A percentile compares a stretch with the other conserved stretches of the same genome.
These are phyloP conservation scores for Heliconius eleuchia DNA, from an alignment of 1,140 invertebrate genomes.

Conservation along the genomic window DNA sequence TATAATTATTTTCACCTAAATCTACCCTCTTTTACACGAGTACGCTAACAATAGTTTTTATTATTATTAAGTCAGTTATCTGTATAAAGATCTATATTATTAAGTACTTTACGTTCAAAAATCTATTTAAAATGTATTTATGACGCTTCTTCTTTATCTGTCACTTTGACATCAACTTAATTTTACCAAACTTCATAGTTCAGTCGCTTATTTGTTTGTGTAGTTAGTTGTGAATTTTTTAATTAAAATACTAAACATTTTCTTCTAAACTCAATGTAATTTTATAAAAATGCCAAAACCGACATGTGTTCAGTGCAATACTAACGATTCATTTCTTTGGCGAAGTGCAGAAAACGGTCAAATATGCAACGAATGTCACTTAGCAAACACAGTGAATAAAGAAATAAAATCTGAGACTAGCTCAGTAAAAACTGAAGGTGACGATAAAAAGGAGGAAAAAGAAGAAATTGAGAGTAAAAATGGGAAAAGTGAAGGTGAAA, in stretches of 20 bases:
- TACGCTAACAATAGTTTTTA: background rate
- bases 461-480: conserved; percentile 57
- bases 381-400: conserved; percentile 61
- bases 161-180: conserved; percentile 15
- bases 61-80: background rate
- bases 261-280: conserved; percentile 20
- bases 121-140: background rate
- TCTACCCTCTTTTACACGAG: too few relatives aligned
- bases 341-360: conserved; percentile 73
- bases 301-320: conserved; percentile 71
- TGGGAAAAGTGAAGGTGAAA: conserved; percentile 57
- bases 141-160: background rate
- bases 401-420: conserved; percentile 51
- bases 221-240: conserved; percentile 27
- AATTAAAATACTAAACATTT: conserved; percentile 20
- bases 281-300: conserved; percentile 72
- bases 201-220: conserved; percentile 16
- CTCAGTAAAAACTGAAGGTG: conserved; percentile 57
- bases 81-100: background rate
- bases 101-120: conserved; percentile 10
- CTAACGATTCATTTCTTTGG: conserved; percentile 75
- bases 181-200: conserved; percentile 18
- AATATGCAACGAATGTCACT: conserved; percentile 78
- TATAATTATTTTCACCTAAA: too few relatives aligned
- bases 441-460: conserved; percentile 67